Evolutionary conservation across 53 echinoderm and acorn worm genomes (phyloP).

Genomic region (Apostichopus leukothele): DNA sequence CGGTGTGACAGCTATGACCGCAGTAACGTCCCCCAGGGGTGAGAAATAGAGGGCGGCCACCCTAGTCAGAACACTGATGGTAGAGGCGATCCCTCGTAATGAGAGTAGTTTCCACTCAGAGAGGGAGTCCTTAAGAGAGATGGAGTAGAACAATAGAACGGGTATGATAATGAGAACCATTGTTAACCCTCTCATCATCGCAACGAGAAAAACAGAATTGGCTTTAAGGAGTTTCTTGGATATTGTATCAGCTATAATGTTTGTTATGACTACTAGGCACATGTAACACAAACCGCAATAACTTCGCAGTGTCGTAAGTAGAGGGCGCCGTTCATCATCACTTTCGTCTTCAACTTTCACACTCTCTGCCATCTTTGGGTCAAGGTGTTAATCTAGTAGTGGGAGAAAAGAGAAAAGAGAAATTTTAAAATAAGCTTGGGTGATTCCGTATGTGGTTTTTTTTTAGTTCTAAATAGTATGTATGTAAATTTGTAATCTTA

Average conservation of each 20-base stretch:
- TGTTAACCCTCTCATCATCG: conserved; percentile 23
- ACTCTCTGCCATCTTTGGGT: background rate
- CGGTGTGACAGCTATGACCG: conserved; percentile 10
- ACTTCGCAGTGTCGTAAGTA: background rate
- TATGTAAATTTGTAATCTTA: no score
- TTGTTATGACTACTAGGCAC: conserved; percentile 1
- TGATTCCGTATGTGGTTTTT: no score
- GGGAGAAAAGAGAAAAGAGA: background rate
- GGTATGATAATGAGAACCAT: background rate
- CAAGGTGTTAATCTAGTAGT: background rate
- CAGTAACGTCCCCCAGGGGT: conserved; percentile 28
- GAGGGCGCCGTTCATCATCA: background rate
- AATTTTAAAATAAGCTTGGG: no score
- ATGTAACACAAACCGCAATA: background rate
- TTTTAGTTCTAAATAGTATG: no score
- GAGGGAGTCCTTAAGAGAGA: background rate
- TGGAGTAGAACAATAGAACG: background rate
- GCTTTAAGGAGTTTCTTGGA: background rate
- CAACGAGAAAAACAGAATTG: conserved; percentile 8
- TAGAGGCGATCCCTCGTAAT: background rate
- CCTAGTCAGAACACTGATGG: conserved; percentile 1
- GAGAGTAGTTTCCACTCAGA: conserved; percentile 13
- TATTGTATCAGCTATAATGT: conserved; percentile 6
- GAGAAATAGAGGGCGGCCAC: conserved; percentile 8
- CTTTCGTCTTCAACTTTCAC: background rate